Base-by-base conservation (phyloP, 2,797 vertebrate species). In the Enteromius unitaeniatus region DNA sequence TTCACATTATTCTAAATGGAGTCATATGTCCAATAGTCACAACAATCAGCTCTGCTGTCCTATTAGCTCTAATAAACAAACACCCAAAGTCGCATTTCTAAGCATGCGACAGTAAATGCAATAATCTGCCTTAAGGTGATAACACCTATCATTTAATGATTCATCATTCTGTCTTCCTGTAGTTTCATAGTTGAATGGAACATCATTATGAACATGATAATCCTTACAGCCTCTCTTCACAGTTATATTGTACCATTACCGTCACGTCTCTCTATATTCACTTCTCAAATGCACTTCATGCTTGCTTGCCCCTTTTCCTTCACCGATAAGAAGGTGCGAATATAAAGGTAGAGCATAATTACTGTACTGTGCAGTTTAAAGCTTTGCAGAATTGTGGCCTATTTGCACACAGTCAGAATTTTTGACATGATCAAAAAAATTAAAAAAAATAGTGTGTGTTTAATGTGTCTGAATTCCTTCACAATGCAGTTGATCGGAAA, bases 221-320 rank as follows among this genome's bases (percentile, higher is more conserved):
- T 55, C 73, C 31, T 55, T 58, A 14, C 31, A 58, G 73, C 31
- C 31, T 75, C 51, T 40, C 31, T 23, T 40, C 31, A 75, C 34
- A 58, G 51, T 75, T 34, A 37, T 40, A 75, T 75, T 58, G 31
- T 75, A 75, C 28, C 28, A 75, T 75, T 55, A 40, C 51, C 40
- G 51, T 75, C 49, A 75, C 21, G 31, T 58, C 21, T 55, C 73
- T 37, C 73, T 58, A 10, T 58, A 75, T 58, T 75, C 73, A 58
- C 73, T 23, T 73, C 69, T 45, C 42, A 23, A 40, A 75, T 75
- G 73, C 51, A 58, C 21, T 75, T 75, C 73, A 75, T n/a, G 51
- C 51, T 58, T 15, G 21, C 31, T 75, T 75, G 21, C 51, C 21
- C 31, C 31, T 58, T 21, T 55, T 75, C 21, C 21, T 75, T 21